phyloP scores from a whole-genome alignment of 1,140 invertebrate genomes.

The Thaumetopoea pityocampa region DNA sequence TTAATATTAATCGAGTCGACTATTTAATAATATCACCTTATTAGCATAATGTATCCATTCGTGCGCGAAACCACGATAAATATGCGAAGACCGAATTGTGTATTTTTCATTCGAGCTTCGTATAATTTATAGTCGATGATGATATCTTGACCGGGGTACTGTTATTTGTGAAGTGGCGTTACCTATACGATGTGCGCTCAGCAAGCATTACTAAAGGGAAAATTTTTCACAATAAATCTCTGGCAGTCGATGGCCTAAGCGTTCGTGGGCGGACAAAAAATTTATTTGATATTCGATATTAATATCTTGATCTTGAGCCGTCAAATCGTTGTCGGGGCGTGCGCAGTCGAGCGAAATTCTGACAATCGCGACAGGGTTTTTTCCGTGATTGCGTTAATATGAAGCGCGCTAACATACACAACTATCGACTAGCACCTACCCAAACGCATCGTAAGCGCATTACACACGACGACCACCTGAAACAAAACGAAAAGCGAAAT shows the following conservation, averaged over 20 bases:
- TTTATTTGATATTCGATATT: constrained; percentile 66
- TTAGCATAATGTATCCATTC: constrained; percentile 64
- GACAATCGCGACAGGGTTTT: constrained; percentile 19
- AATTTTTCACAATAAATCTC: constrained; percentile 75
- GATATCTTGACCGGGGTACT: constrained; percentile 73
- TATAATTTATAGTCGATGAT: constrained; percentile 74
- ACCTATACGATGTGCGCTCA: constrained; percentile 69
- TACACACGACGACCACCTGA: constrained; percentile 69
- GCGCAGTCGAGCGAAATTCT: constrained; percentile 34
- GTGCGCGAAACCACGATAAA: constrained; percentile 68
- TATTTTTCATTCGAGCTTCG: constrained; percentile 72
- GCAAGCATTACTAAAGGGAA: constrained; percentile 74
- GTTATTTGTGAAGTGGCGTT: constrained; percentile 75
- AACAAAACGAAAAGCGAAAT: constrained; percentile 77
- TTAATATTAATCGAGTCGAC: constrained; percentile 53
- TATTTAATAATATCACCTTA: constrained; percentile 38
- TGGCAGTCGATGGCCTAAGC: constrained; percentile 72
- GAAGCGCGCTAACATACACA: constrained; percentile 36
- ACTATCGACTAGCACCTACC: constrained; percentile 47
- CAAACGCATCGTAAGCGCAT: constrained; percentile 43
- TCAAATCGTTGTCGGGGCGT: constrained; percentile 38
- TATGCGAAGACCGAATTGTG: constrained; percentile 65
- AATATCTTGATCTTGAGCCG: constrained; percentile 66
- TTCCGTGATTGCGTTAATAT: constrained; percentile 2
- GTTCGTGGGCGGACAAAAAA: constrained; percentile 67